Base-by-base conservation (phyloP, 2,888 invertebrate genomes). In the Nomada lathburiana region DNA sequence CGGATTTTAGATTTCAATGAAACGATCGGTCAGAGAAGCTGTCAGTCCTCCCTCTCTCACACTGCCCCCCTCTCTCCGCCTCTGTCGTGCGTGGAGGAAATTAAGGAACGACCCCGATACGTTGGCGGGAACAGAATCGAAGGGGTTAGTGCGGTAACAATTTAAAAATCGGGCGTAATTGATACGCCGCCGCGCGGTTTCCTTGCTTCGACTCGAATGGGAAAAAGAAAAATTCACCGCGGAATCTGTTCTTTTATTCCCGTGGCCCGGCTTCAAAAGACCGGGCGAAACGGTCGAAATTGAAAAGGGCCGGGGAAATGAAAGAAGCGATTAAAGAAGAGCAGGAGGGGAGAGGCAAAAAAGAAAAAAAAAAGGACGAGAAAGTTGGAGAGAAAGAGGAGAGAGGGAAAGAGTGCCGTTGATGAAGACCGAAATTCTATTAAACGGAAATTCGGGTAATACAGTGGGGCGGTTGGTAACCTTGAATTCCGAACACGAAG, bases 361-460 rank as follows among this genome's bases (percentile, higher is more conserved):
- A 10, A 36, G 20, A 44, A 42, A 13, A 26, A 42, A 29, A 36
- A 29, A 36, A 29, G 29, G 36, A 5, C 7, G 36, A 36, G 36
- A 36, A 36, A 5, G 36, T 29, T 29, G 18, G 68, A 4, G 16
- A n/a, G 9, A 36, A n/a, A 52, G 52, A 20, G 2, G 18, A 29
- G 18, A 29, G 20, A n/a, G 13, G 47, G 36, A 47, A 52, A 44
- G 11, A 29, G 52, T 23, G 36, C 52, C 52, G 62, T 59, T 53
- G 74, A 80, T 57, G 81, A 67, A 71, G 65, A 59, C 55, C 62
- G 76, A 68, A 81, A 69, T 76, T 77, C 69, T 64, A 70, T 83
- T 77, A 70, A 62, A 47, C 69, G 72, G 69, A 77, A 83, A 73
- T 77, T 77, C 77, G 11, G 83, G 77, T 76, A 83, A 79, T 72